These are phyloP conservation scores for Albula glossodonta DNA, from an alignment of 2,113 vertebrate genomes.

Conservation along the genomic window DNA sequence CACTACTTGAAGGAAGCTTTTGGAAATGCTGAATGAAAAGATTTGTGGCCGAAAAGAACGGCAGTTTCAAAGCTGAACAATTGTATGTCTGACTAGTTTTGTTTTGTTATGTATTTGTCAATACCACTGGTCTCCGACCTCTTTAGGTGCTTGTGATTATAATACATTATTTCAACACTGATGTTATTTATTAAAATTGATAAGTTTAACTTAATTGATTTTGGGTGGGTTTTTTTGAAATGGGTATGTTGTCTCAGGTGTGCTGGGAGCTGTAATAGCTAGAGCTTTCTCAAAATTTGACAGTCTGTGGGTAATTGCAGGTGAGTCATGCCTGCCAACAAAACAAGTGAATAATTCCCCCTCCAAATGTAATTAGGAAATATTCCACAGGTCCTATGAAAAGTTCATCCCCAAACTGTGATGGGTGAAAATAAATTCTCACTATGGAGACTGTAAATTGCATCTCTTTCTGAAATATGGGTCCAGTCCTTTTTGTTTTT, in stretches of 20 bases:
- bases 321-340: not conserved
- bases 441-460: not conserved
- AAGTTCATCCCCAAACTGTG: not conserved
- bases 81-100: not conserved
- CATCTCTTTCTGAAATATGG: not conserved
- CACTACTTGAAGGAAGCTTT: too few species aligned
- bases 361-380: not conserved
- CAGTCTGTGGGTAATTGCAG: not conserved
- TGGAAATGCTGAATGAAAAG: too few species aligned
- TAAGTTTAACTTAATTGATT: too few species aligned
- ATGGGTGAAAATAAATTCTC: not conserved
- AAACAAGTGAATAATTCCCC: not conserved
- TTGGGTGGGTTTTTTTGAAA: too few species aligned
- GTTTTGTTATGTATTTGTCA: not conserved
- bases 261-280: too few species aligned
- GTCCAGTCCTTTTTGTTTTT: too few species aligned
- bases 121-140: not conserved
- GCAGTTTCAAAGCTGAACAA: not conserved
- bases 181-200: too few species aligned
- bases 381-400: not conserved
- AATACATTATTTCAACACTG: not conserved
- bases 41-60: not conserved
- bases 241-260: too few species aligned
- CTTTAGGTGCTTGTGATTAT: not conserved
- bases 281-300: not conserved